Percentiles rank a stretch among this genome's conserved stretches.
Evolutionary conservation across 2,797 vertebrate species (phyloP).

Genomic region (Dermochelys coriacea): DNA sequence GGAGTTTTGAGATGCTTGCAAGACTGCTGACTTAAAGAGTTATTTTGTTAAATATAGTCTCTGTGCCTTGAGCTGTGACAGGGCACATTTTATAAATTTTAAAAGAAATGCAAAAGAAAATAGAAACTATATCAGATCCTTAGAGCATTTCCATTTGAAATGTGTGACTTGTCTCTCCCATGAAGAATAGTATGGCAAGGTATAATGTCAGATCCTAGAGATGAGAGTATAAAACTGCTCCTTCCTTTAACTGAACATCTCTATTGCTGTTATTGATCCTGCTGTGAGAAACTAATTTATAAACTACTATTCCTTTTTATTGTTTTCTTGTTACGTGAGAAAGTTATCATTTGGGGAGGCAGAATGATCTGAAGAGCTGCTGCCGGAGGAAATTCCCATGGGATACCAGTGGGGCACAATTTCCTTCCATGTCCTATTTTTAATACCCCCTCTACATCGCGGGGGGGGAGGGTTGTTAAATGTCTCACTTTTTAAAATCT

Average conservation of each 20-base stretch:
- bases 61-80: rapidly evolving
- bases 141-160: constrained; percentile 57
- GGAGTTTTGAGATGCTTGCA: not conserved
- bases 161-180: constrained; percentile 51
- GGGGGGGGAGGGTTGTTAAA: not conserved
- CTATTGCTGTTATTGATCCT: constrained; percentile 67
- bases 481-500: not conserved
- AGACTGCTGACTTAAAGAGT: not conserved
- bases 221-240: constrained; percentile 59
- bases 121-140: constrained; percentile 20
- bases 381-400: not conserved
- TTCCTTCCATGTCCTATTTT: not conserved
- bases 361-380: not conserved
- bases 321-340: not conserved
- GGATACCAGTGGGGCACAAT: not conserved
- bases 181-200: constrained; percentile 29
- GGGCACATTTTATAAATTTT: constrained; percentile 38
- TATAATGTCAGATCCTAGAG: constrained; percentile 55
- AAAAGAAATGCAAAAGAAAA: constrained; percentile 27
- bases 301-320: constrained; percentile 5
- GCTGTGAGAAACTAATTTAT: constrained; percentile 67
- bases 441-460: not conserved
- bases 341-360: not conserved
- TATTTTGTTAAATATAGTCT: constrained; percentile 11
- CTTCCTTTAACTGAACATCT: constrained; percentile 55